These are phyloP conservation scores for Cerastis rubricosa DNA, from an alignment of 2,888 invertebrate genomes.

Conservation along the genomic window DNA sequence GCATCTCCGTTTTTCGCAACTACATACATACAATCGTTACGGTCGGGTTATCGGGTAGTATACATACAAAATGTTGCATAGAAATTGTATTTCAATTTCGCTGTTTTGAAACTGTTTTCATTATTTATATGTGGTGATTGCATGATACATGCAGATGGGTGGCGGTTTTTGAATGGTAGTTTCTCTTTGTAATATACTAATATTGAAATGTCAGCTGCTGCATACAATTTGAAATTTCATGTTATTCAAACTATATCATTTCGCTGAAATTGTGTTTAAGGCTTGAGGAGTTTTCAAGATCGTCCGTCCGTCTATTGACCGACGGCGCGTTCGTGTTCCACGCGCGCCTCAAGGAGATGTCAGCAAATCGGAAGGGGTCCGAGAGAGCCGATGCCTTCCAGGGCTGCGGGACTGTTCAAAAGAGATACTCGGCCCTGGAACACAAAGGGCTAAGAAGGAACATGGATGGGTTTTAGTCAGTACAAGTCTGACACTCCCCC, in stretches of 20 bases:
- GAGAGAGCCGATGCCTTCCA: too few relatives aligned
- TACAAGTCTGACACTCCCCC: too few relatives aligned
- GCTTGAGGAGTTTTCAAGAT: too few relatives aligned
- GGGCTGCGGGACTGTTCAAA: too few relatives aligned
- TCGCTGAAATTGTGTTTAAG: not conserved
- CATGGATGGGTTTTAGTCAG: too few relatives aligned
- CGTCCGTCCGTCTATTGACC: too few relatives aligned
- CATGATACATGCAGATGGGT: not conserved
- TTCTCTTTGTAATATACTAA: not conserved
- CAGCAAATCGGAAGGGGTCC: too few relatives aligned
- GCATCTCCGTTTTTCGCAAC: conserved; percentile 76
- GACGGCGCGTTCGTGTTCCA: too few relatives aligned
- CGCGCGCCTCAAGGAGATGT: too few relatives aligned
- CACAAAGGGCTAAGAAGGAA: too few relatives aligned
- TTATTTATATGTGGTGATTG: conserved; percentile 18
- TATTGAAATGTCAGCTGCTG: not conserved
- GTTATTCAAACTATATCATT: not conserved
- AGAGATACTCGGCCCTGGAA: too few relatives aligned
- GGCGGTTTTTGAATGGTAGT: not conserved
- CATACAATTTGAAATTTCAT: not conserved
- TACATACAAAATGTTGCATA: conserved; percentile 56
- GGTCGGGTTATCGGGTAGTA: conserved; percentile 51
- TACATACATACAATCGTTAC: conserved; percentile 60
- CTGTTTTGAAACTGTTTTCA: conserved; percentile 43
- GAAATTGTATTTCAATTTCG: conserved; percentile 59